phyloP scores from a whole-genome alignment of 2,797 vertebrate genomes.

The Etheostoma nigrum region DNA sequence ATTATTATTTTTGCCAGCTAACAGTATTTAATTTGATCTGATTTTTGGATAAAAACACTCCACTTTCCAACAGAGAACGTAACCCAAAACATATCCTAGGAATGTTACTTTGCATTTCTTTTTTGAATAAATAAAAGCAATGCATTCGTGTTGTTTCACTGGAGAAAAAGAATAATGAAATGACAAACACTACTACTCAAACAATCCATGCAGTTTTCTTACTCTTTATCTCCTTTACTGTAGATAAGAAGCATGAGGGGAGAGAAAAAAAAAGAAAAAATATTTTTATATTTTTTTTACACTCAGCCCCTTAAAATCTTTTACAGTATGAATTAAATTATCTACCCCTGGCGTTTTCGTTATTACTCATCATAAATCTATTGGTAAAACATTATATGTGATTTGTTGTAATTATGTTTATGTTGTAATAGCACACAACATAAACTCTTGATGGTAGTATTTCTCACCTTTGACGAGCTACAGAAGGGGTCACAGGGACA shows the following conservation, averaged over 20 bases:
- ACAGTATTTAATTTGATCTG: neutral
- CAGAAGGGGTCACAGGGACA: conserved; percentile 79
- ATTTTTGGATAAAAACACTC: conserved; percentile 55
- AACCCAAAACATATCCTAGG: neutral
- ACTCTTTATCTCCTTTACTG: conserved; percentile 86
- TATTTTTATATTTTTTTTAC: neutral
- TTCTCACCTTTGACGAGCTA: conserved; percentile 87
- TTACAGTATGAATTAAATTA: neutral
- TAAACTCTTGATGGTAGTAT: neutral
- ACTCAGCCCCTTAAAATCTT: neutral
- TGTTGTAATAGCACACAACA: neutral
- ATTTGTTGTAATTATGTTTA: too few species aligned
- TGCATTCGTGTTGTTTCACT: neutral
- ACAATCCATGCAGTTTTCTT: conserved; percentile 60
- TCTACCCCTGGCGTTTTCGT: neutral
- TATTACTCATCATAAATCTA: neutral
- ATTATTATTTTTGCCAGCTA: neutral
- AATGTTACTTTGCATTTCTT: conserved; percentile 5
- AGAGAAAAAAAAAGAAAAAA: conserved; percentile 18
- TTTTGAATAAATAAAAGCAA: neutral
- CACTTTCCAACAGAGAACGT: conserved; percentile 23
- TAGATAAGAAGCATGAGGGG: conserved; percentile 40
- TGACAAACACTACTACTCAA: conserved; percentile 22
- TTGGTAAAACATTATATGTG: neutral
- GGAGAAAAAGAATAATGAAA: conserved; percentile 8